phyloP scores from a whole-genome alignment of 2,797 vertebrate genomes.

The Geotrypetes seraphini region DNA sequence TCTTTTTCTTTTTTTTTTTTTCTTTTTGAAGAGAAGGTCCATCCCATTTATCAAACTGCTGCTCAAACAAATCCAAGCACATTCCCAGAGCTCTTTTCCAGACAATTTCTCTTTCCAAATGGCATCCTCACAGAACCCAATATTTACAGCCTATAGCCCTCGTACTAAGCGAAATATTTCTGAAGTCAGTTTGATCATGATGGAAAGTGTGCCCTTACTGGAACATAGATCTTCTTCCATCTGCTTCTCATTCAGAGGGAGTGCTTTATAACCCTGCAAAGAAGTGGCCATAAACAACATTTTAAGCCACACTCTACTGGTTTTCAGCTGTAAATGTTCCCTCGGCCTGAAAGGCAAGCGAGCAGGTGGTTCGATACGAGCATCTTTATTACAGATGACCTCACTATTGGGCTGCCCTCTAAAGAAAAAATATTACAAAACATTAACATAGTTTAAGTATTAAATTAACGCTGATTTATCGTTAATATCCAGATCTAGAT shows the following conservation, averaged over 20 bases:
- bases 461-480: slow-evolving; percentile 64
- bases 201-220: slow-evolving; percentile 16
- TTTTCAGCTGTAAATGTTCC: slow-evolving; percentile 60
- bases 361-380: slow-evolving; percentile 55
- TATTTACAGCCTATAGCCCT: neutral
- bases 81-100: too few relatives aligned
- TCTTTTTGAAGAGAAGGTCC: too few relatives aligned
- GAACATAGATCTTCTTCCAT: slow-evolving; percentile 39
- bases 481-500: slow-evolving; percentile 52
- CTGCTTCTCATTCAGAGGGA: slow-evolving; percentile 52
- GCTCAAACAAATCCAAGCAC: too few relatives aligned
- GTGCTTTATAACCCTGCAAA: slow-evolving; percentile 58
- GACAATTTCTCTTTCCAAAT: too few relatives aligned
- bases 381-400: slow-evolving; percentile 71
- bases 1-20: too few relatives aligned
- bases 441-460: slow-evolving; percentile 53
- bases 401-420: slow-evolving; percentile 71
- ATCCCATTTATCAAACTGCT: too few relatives aligned
- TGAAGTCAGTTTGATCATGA: slow-evolving; percentile 25
- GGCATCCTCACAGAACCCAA: too few relatives aligned
- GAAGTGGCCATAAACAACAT: slow-evolving; percentile 58
- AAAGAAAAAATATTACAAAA: slow-evolving; percentile 71
- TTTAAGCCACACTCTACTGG: slow-evolving; percentile 50
- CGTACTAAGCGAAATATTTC: slow-evolving; percentile 25
- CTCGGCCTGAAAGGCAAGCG: slow-evolving; percentile 50